A percentile compares a stretch with the other conserved stretches of the same genome.
These are phyloP conservation scores for Papilio polyxenes DNA, from an alignment of 1,140 invertebrate species.

Conservation along the genomic window DNA sequence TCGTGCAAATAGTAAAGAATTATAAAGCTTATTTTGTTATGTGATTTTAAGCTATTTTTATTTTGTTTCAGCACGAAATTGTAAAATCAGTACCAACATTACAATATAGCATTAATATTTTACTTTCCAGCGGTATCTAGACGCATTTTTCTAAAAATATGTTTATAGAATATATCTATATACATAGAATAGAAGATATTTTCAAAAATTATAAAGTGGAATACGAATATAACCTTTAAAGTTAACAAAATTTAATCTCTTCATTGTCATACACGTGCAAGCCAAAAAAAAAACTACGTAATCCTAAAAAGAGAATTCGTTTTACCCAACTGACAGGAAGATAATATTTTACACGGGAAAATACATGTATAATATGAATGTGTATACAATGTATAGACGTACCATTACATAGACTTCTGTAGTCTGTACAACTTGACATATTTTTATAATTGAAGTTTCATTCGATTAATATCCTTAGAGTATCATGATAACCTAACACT, in stretches of 20 bases:
- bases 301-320: not conserved
- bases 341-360: not conserved
- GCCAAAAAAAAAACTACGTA: not conserved
- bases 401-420: not conserved
- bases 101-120: not conserved
- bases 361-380: not conserved
- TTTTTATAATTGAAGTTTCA: not conserved
- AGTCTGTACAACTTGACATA: no score
- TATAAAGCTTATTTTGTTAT: constrained; percentile 1
- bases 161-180: no score
- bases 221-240: not conserved
- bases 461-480: not conserved
- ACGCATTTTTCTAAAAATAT: no score
- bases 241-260: not conserved
- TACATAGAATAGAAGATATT: no score
- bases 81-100: not conserved
- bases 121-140: no score
- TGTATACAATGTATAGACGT: not conserved
- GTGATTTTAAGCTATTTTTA: constrained; percentile 10
- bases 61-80: constrained; percentile 1
- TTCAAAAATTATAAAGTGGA: no score
- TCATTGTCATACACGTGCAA: no score
- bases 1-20: constrained; percentile 27
- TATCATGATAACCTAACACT: not conserved
- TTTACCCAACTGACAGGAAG: not conserved